These are phyloP conservation scores for Toxonevra muliebris DNA, from an alignment of 2,888 invertebrate species.

Conservation along the genomic window DNA sequence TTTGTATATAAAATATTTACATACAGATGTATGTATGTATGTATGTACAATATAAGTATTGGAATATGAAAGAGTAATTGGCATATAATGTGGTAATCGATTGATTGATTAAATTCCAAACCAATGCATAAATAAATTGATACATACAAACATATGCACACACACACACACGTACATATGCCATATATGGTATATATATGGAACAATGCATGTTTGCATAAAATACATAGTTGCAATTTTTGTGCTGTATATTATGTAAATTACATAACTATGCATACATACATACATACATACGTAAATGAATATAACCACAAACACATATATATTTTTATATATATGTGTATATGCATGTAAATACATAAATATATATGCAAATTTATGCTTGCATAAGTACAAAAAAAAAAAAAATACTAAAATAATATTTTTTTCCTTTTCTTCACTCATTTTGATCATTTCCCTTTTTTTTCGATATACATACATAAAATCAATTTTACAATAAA, in stretches of 20 bases:
- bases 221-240: neutral
- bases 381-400: too few species aligned
- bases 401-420: too few species aligned
- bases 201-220: neutral
- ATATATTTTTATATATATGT: neutral
- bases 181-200: neutral
- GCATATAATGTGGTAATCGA: constrained; percentile 31
- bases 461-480: too few species aligned
- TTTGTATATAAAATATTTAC: too few species aligned
- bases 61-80: constrained; percentile 22
- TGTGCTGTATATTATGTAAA: constrained; percentile 2
- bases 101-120: constrained; percentile 31
- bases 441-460: neutral
- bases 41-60: neutral
- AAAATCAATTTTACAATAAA: too few species aligned
- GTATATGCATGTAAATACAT: neutral
- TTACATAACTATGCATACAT: neutral
- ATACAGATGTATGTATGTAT: too few species aligned
- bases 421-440: neutral
- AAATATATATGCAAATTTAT: neutral
- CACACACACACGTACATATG: neutral
- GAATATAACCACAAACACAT: neutral
- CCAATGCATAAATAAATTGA: constrained; percentile 8
- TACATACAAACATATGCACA: constrained; percentile 4
- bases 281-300: neutral